Conservation (phyloP, 2,888 invertebrate species). For the Eulithis prunata region DNA sequence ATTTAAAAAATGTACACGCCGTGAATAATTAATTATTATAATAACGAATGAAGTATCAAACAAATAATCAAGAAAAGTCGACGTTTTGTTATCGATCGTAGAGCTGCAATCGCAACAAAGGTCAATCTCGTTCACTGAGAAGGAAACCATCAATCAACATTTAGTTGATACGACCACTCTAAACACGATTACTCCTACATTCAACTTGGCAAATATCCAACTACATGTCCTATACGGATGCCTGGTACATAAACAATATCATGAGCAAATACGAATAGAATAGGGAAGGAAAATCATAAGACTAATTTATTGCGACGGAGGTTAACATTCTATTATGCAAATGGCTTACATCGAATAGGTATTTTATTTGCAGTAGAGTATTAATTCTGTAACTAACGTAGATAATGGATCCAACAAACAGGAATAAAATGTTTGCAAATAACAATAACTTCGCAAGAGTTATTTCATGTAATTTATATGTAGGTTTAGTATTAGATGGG, state of each 20-base stretch:
- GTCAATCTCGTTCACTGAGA: constrained; percentile 63
- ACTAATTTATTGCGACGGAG: constrained; percentile 16
- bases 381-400: constrained; percentile 8
- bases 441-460: constrained; percentile 4
- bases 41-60: not conserved
- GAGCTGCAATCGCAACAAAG: constrained; percentile 52
- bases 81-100: constrained; percentile 44
- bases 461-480: not conserved
- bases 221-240: constrained; percentile 43
- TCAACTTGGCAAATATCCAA: constrained; percentile 73
- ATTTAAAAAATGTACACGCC: no score
- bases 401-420: constrained; percentile 12
- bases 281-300: constrained; percentile 31
- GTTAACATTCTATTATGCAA: constrained; percentile 26
- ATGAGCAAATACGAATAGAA: constrained; percentile 17
- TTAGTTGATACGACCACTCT: constrained; percentile 74
- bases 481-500: no score
- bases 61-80: constrained; percentile 1
- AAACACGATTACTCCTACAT: constrained; percentile 72
- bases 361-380: constrained; percentile 12
- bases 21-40: no score
- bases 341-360: constrained; percentile 11
- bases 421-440: constrained; percentile 11
- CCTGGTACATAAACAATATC: constrained; percentile 26
- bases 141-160: constrained; percentile 77